These are phyloP conservation scores for Sebastes matsubarae DNA, from an alignment of 2,797 vertebrate species.

Conservation along the genomic window DNA sequence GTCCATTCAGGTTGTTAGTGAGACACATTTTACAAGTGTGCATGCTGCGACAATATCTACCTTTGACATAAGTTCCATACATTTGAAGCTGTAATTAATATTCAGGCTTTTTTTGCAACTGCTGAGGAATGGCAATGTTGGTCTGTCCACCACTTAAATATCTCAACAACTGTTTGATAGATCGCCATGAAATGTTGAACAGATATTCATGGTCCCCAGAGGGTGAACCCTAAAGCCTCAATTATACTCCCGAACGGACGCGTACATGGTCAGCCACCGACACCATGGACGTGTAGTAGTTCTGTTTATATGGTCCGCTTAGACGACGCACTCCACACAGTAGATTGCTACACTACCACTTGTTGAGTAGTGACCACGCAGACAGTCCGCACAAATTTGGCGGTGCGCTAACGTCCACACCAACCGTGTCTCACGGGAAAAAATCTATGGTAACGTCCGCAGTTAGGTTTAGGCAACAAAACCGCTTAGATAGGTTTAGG, in stretches of 20 bases:
- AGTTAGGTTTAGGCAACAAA: background rate
- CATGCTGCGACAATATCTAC: background rate
- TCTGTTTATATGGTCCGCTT: too few relatives aligned
- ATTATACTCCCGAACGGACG: background rate
- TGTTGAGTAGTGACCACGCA: too few relatives aligned
- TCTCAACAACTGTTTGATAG: background rate
- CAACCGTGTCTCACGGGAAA: too few relatives aligned
- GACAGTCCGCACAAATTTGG: too few relatives aligned
- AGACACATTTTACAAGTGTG: background rate
- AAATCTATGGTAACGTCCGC: too few relatives aligned
- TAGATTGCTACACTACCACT: too few relatives aligned
- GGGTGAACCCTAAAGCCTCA: accelerated
- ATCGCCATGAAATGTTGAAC: background rate
- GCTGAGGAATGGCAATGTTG: background rate
- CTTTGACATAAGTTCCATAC: background rate
- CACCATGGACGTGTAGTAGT: too few relatives aligned
- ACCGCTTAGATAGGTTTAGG: background rate
- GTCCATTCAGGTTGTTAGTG: background rate
- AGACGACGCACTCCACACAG: too few relatives aligned
- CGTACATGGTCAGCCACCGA: accelerated
- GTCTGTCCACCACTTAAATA: background rate
- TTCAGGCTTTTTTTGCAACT: background rate
- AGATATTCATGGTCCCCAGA: background rate
- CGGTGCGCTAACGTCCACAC: too few relatives aligned
- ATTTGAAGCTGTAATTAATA: background rate